These are phyloP conservation scores for Oreochromis spilurus DNA, from an alignment of 2,113 vertebrate genomes.

Conservation along the genomic window DNA sequence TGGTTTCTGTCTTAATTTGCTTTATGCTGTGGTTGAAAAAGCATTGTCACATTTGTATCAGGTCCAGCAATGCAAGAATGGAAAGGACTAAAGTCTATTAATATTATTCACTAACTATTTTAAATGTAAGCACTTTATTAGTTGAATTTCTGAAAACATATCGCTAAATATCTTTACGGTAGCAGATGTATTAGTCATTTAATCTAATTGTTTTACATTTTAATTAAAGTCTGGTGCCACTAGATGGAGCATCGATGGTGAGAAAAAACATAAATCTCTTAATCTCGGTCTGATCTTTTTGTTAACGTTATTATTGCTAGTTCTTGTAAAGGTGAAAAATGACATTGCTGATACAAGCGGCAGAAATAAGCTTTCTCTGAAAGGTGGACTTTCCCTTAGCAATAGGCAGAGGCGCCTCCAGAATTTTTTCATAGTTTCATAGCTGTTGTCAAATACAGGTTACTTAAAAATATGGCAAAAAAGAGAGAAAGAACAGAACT, in stretches of 20 bases:
- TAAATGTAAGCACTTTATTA: neutral
- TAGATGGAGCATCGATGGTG: neutral
- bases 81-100: neutral
- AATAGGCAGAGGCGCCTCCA: too few relatives aligned
- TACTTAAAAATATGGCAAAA: neutral
- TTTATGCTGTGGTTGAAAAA: neutral
- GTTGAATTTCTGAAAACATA: neutral
- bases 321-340: neutral
- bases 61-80: neutral
- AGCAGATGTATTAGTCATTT: neutral
- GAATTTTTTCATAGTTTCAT: neutral
- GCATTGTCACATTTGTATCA: neutral
- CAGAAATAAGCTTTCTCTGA: neutral
- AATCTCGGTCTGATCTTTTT: neutral
- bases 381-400: neutral
- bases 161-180: neutral
- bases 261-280: neutral
- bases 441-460: neutral
- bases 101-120: neutral
- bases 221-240: neutral
- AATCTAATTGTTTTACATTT: neutral
- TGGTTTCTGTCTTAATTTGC: neutral
- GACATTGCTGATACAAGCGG: neutral
- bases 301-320: neutral
- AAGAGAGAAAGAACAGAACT: neutral